Percentiles rank a stretch among this genome's conserved stretches.
Evolutionary conservation across 2,113 vertebrate species (phyloP).

Genomic region (Poeciliopsis occidentalis): DNA sequence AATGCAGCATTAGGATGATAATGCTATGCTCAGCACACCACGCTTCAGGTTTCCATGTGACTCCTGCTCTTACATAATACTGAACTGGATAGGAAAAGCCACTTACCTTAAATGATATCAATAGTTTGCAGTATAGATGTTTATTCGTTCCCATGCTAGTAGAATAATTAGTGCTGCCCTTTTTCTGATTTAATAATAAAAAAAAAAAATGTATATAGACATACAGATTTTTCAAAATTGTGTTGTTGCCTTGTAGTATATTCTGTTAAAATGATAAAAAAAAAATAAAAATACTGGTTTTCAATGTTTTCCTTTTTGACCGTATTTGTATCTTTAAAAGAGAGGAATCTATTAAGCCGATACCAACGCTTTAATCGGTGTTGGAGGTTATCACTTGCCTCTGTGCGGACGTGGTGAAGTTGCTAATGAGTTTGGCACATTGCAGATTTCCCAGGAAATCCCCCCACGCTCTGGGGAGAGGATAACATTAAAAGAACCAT

Average conservation of each 20-base stretch:
- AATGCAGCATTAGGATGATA: conserved; percentile 69
- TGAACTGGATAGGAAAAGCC: conserved; percentile 54
- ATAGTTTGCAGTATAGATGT: conserved; percentile 18
- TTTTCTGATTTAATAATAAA: not conserved
- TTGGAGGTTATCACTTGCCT: not conserved
- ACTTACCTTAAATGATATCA: conserved; percentile 37
- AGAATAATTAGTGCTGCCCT: not conserved
- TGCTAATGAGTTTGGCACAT: conserved; percentile 34
- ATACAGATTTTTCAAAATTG: not conserved
- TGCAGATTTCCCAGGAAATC: conserved; percentile 59
- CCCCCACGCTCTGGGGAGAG: conserved; percentile 24
- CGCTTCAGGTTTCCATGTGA: conserved; percentile 63
- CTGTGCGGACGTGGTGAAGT: not conserved
- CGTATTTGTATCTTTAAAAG: not conserved
- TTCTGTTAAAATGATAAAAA: no score
- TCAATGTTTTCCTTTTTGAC: not conserved
- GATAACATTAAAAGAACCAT: conserved; percentile 11
- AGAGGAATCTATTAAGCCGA: not conserved
- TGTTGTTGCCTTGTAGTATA: not conserved
- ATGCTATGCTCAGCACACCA: conserved; percentile 56
- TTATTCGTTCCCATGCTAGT: not conserved
- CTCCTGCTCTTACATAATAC: conserved; percentile 66
- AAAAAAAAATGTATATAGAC: not conserved
- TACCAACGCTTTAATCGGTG: not conserved
- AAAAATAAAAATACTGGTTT: no score